Evolutionary conservation across 2,797 vertebrate genomes (phyloP).

Genomic region (Cottoperca gobio): DNA sequence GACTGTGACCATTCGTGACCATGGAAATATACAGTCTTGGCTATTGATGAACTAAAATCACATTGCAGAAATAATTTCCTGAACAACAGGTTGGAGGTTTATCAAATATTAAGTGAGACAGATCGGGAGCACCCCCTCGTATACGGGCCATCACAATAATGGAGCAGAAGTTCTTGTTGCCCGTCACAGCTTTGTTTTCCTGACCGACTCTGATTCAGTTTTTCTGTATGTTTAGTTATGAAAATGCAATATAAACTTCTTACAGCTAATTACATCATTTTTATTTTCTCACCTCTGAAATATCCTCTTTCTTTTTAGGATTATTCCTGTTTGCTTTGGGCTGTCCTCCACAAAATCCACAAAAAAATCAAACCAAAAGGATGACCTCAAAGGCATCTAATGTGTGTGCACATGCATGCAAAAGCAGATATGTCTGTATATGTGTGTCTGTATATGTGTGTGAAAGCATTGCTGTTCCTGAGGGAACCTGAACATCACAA

Average conservation of each 20-base stretch:
- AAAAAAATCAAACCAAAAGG: neutral
- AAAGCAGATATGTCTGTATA: neutral
- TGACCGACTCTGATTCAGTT: neutral
- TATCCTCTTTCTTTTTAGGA: neutral
- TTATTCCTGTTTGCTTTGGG: neutral
- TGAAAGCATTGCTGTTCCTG: neutral
- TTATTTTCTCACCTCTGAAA: too few relatives aligned
- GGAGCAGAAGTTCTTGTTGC: neutral
- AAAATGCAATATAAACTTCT: neutral
- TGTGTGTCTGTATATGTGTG: neutral
- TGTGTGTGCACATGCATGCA: neutral
- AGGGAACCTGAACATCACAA: constrained; percentile 12
- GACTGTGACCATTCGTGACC: constrained; percentile 5
- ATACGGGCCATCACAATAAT: neutral
- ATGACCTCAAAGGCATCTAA: neutral
- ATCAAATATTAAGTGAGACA: too few relatives aligned
- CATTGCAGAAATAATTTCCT: neutral
- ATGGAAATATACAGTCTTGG: neutral
- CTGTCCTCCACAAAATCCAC: neutral
- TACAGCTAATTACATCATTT: constrained; percentile 2
- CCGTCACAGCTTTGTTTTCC: neutral
- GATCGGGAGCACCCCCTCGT: neutral
- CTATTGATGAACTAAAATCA: neutral
- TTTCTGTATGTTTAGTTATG: neutral
- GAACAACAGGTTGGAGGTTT: neutral